Evolutionary conservation across 2,797 vertebrate genomes (phyloP).

Genomic region (Channa striata): DNA sequence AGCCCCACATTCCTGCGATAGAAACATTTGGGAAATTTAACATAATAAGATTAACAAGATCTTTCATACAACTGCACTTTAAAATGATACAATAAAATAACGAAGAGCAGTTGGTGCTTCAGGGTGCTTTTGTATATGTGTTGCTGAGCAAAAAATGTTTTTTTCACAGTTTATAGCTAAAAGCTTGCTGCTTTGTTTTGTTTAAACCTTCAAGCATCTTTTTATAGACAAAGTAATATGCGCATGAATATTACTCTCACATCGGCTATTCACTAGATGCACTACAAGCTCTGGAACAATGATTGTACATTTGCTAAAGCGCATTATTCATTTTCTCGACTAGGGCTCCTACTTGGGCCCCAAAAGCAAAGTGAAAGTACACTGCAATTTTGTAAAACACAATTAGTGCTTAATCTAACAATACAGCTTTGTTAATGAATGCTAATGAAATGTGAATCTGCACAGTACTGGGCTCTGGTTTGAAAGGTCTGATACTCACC

Average conservation of each 20-base stretch:
- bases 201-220: neutral
- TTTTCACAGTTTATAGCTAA: too few relatives aligned
- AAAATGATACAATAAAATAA: neutral
- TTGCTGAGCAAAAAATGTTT: too few relatives aligned
- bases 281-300: conserved; percentile 27
- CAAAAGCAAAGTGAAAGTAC: conserved; percentile 46
- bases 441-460: conserved; percentile 52
- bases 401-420: conserved; percentile 63
- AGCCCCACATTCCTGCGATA: conserved; percentile 95
- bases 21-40: neutral
- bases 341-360: conserved; percentile 41
- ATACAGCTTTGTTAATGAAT: conserved; percentile 49
- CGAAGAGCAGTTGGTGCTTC: neutral
- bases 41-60: neutral
- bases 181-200: neutral
- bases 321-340: conserved; percentile 54
- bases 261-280: conserved; percentile 14
- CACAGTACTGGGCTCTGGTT: conserved; percentile 6
- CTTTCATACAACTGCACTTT: neutral
- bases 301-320: conserved; percentile 30
- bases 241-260: conserved; percentile 14
- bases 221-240: conserved; percentile 5
- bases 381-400: conserved; percentile 37
- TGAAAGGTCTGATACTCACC: conserved; percentile 81
- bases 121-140: rapidly evolving